phyloP scores from a whole-genome alignment of 1,140 invertebrate species.

The Campoletis sonorensis region DNA sequence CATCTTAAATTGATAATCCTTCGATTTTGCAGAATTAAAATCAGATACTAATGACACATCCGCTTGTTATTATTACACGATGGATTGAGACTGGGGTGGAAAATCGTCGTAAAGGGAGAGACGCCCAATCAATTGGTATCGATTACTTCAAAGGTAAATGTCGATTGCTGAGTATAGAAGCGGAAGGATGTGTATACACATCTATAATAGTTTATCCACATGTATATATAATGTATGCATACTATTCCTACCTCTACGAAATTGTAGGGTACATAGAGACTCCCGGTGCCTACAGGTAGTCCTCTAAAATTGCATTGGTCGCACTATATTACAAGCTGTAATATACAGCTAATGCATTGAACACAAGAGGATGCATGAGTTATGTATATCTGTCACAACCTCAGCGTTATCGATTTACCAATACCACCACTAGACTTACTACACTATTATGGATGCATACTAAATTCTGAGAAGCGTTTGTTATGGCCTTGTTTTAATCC shows the following conservation, averaged over 20 bases:
- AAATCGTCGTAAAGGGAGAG: background rate
- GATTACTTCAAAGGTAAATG: conserved; percentile 10
- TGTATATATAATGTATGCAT: conserved; percentile 12
- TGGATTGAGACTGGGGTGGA: background rate
- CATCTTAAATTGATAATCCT: too few relatives aligned
- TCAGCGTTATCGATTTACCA: conserved; percentile 7
- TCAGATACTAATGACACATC: too few relatives aligned
- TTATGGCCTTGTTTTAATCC: too few relatives aligned
- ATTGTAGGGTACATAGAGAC: conserved; percentile 37
- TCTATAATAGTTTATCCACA: conserved; percentile 8
- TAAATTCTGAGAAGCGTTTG: too few relatives aligned
- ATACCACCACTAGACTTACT: too few relatives aligned
- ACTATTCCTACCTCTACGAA: conserved; percentile 1
- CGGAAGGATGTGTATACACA: background rate
- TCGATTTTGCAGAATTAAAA: background rate
- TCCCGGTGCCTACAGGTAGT: background rate
- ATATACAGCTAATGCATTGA: conserved; percentile 12
- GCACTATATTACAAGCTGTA: conserved; percentile 1
- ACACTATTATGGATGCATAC: background rate
- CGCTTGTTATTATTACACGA: too few relatives aligned
- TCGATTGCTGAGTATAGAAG: background rate
- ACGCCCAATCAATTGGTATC: conserved; percentile 27
- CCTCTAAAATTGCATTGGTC: conserved; percentile 15
- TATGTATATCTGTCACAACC: background rate
- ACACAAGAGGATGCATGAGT: background rate